Conservation (phyloP, 2,113 vertebrate species). For the Onychostruthus taczanowskii region DNA sequence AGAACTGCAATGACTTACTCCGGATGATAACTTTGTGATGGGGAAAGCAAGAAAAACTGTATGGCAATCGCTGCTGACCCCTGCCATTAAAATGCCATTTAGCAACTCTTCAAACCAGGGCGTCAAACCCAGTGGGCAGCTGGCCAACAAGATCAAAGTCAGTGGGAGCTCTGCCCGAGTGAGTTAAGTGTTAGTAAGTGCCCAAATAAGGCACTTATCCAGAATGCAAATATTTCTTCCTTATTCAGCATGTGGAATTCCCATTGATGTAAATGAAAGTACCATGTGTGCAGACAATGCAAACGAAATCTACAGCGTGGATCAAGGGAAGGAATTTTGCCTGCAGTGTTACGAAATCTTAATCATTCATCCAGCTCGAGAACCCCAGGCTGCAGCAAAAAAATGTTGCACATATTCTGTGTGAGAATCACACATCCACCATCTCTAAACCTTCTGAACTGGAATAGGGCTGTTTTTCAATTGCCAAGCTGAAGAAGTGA, state of each 20-base stretch:
- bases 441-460: not conserved
- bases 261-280: slow-evolving; percentile 50
- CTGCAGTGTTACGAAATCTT: slow-evolving; percentile 5
- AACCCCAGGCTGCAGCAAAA: not conserved
- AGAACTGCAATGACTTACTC: not conserved
- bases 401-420: not conserved
- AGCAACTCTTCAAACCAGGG: not conserved
- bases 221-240: slow-evolving; percentile 54
- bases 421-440: not conserved
- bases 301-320: not conserved
- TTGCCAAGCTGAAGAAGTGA: not conserved
- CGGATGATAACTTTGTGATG: not conserved
- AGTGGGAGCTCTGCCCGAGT: not conserved
- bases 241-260: slow-evolving; percentile 51
- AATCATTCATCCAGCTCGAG: not conserved
- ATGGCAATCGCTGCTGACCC: not conserved
- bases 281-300: slow-evolving; percentile 23
- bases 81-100: slow-evolving; percentile 8
- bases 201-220: slow-evolving; percentile 29
- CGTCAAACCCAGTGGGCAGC: not conserved
- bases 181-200: slow-evolving; percentile 11
- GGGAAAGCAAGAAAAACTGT: not conserved
- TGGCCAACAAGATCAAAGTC: slow-evolving; percentile 2
- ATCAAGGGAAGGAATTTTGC: slow-evolving; percentile 41
- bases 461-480: not conserved